Evolutionary conservation across 2,113 vertebrate genomes (phyloP).

Genomic region (Grammomys surdaster): DNA sequence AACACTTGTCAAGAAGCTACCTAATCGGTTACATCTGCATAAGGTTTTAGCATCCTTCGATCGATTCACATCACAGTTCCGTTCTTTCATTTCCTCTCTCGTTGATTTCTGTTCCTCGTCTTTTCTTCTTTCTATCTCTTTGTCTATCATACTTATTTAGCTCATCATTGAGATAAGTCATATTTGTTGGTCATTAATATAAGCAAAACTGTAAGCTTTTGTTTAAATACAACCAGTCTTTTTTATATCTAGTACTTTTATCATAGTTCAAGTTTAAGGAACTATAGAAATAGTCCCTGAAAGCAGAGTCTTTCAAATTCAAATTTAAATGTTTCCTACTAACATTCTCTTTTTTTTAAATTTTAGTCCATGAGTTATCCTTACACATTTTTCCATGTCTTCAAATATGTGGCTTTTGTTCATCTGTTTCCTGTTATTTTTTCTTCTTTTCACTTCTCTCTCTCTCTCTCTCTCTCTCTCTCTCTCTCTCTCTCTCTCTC

Average conservation of each 20-base stretch:
- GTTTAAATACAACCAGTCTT: neutral
- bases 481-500: neutral
- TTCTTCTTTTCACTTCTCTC: neutral
- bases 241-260: neutral
- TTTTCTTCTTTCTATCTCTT: neutral
- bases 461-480: too few relatives aligned
- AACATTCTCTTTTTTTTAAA: neutral
- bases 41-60: neutral
- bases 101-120: neutral
- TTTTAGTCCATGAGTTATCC: neutral
- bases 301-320: neutral
- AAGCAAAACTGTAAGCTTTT: neutral
- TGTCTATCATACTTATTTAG: neutral
- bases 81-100: neutral
- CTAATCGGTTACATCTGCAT: neutral
- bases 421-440: neutral
- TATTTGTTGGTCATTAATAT: neutral
- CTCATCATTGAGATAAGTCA: neutral
- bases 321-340: slow-evolving; percentile 28
- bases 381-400: neutral
- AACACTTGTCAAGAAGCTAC: neutral
- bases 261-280: neutral
- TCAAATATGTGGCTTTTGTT: neutral
- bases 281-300: neutral
- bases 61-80: neutral